Percentiles rank a stretch among this genome's conserved stretches.
Conservation (phyloP, 2,113 vertebrate genomes). For the Cygnus buccinator region DNA sequence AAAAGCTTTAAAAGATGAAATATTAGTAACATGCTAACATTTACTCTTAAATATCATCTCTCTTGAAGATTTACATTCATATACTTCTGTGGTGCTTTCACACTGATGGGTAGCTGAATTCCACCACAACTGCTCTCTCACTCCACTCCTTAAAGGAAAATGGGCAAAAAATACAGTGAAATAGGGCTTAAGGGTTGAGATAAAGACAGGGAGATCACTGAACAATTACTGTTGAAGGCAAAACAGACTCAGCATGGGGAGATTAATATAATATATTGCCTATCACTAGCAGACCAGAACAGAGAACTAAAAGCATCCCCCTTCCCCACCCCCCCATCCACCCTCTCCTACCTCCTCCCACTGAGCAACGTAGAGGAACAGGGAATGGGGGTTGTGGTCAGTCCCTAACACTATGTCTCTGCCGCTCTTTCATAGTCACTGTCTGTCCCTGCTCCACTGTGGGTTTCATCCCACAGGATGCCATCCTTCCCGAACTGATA, state of each 20-base stretch:
- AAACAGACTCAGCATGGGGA: neutral
- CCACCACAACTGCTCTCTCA: neutral
- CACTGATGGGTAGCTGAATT: neutral
- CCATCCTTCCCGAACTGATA: too few relatives aligned
- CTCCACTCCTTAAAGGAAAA: neutral
- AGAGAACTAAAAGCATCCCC: neutral
- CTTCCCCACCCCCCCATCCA: too few relatives aligned
- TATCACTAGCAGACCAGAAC: neutral
- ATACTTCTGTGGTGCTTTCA: neutral
- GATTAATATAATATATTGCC: neutral
- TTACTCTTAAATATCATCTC: neutral
- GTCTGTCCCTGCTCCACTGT: too few relatives aligned
- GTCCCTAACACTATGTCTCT: too few relatives aligned
- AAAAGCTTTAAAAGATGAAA: neutral
- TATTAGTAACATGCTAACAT: neutral
- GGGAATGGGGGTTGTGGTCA: too few relatives aligned
- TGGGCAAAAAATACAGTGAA: neutral
- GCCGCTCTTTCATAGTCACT: too few relatives aligned
- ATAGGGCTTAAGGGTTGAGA: neutral
- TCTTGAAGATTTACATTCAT: neutral
- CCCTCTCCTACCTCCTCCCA: too few relatives aligned
- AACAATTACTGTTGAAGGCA: neutral
- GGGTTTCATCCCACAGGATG: too few relatives aligned
- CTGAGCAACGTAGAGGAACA: too few relatives aligned
- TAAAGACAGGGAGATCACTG: neutral